These are phyloP conservation scores for Beris morrisii DNA, from an alignment of 2,888 invertebrate genomes.

Conservation along the genomic window DNA sequence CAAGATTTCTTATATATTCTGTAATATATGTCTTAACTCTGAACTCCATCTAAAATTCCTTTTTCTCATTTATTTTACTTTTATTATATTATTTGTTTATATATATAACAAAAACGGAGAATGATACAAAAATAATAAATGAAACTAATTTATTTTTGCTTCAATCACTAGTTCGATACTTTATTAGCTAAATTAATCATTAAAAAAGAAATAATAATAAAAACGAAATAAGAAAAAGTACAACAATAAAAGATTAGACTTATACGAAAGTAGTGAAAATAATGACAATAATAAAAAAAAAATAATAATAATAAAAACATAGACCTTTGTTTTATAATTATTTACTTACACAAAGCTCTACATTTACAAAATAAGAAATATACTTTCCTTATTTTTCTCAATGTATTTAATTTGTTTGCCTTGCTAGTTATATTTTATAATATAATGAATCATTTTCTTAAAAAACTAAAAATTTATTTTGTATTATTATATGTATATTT, in stretches of 20 bases:
- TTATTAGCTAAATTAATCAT: slow-evolving; percentile 19
- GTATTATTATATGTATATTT: slow-evolving; percentile 24
- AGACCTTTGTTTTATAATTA: slow-evolving; percentile 17
- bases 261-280: slow-evolving; percentile 16
- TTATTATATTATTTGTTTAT: slow-evolving; percentile 5
- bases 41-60: background rate
- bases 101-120: slow-evolving; percentile 3
- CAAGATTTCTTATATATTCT: slow-evolving; percentile 4
- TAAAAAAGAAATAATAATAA: slow-evolving; percentile 18
- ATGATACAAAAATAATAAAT: too few relatives aligned
- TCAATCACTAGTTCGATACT: slow-evolving; percentile 12
- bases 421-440: slow-evolving; percentile 10
- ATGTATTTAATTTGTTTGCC: slow-evolving; percentile 7
- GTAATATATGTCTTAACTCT: slow-evolving; percentile 2
- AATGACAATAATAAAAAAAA: slow-evolving; percentile 5
- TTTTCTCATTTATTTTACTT: slow-evolving; percentile 1
- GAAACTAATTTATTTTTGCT: slow-evolving; percentile 5
- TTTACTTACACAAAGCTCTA: slow-evolving; percentile 27
- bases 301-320: slow-evolving; percentile 4
- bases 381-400: slow-evolving; percentile 11
- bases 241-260: slow-evolving; percentile 18
- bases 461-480: slow-evolving; percentile 26
- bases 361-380: slow-evolving; percentile 7
- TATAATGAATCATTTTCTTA: slow-evolving; percentile 28
- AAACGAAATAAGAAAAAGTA: slow-evolving; percentile 2